Base-by-base conservation (phyloP, 2,888 invertebrate genomes). In the Folsomia candida region DNA sequence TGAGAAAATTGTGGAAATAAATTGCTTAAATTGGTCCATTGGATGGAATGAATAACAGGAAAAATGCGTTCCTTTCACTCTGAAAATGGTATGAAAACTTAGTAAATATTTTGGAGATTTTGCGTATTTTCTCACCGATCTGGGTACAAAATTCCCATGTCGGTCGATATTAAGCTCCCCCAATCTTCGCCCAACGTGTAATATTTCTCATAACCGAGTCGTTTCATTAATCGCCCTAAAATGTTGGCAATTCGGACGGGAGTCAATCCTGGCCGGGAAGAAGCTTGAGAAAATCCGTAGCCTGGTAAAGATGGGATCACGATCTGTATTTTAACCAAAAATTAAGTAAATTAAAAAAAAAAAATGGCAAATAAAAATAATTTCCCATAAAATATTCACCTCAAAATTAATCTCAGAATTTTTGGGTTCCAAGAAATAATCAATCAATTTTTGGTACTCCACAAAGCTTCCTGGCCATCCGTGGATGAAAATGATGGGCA, bases 191-290 rank as follows among this genome's bases (percentile, higher is more conserved):
- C 86, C 76, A 86, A 91, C 0, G 87, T 83, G 82, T 89, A 90
- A 82, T 85, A 92, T 81, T 87, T 85, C 62, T 87, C 82, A 81
- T 86, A 86, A 0, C 89, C 89, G 0, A 93, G 83, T 20, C 89
- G 83, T 37, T 86, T 82, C 91, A 92, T 91, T 63, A 92, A 83
- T 80, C 88, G 89, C 67, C 86, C 86, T 80, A 91, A 85, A 61
- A 89, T 82, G 0, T 87, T 85, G 0, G 87, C 87, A 60, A 87
- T 86, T 79, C 89, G 85, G 3, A 71, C 67, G 1, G 73, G 57
- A 20, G 72, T 70, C 28, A 75, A 64, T 80, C 84, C 85, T 65
- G 79, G 80, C 73, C 83, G 82, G 61, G 83, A 81, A 9, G 85
- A 82, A 9, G 82, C 82, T 68, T 85, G 84, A 0, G 86, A 86